phyloP scores from a whole-genome alignment of 2,797 vertebrate species.

The Mus minutoides region DNA sequence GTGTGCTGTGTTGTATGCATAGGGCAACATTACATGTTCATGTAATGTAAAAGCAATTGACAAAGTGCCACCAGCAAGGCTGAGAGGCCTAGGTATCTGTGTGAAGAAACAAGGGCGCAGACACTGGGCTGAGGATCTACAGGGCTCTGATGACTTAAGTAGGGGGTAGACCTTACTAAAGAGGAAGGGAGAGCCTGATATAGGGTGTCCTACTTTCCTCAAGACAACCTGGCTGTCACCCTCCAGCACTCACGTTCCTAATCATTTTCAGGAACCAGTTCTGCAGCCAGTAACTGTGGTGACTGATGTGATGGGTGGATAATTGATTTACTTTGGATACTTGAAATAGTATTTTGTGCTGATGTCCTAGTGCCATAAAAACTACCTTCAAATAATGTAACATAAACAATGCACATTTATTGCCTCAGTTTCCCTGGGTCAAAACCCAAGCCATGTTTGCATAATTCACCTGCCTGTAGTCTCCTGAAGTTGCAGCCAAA shows the following conservation, averaged over 20 bases:
- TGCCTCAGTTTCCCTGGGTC: neutral
- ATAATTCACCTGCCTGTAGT: neutral
- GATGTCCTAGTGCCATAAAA: neutral
- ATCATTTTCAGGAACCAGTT: neutral
- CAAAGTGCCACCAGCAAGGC: neutral
- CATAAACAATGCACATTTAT: neutral
- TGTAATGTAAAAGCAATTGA: neutral
- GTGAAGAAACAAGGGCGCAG: neutral
- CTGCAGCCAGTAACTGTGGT: neutral
- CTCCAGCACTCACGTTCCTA: neutral
- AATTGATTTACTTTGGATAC: neutral
- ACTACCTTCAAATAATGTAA: neutral
- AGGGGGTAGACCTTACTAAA: neutral
- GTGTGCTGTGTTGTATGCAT: neutral
- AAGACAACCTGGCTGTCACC: neutral
- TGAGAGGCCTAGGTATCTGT: neutral
- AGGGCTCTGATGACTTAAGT: neutral
- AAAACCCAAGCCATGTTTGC: neutral
- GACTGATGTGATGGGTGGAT: fast-evolving
- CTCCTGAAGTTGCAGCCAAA: neutral
- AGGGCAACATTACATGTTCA: neutral
- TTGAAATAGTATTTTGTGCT: neutral
- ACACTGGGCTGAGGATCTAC: neutral
- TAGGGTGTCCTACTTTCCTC: neutral
- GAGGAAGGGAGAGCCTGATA: neutral